phyloP scores from a whole-genome alignment of 2,113 vertebrate genomes.

The Cochlearius cochlearius region DNA sequence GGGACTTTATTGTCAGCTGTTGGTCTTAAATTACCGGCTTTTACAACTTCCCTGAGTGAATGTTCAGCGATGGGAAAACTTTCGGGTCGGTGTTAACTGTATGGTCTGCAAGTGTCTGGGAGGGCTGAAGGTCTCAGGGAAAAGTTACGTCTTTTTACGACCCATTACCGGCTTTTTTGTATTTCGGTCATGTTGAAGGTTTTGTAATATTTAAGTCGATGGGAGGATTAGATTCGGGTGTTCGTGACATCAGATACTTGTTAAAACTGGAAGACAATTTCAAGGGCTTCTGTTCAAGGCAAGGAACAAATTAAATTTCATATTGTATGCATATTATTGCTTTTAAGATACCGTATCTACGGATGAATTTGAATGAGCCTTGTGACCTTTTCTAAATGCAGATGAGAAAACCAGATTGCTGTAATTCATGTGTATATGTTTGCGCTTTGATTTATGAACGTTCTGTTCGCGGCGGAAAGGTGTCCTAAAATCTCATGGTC shows the following conservation, averaged over 20 bases:
- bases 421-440: slow-evolving; percentile 3
- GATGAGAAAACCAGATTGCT: neutral
- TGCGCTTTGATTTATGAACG: slow-evolving; percentile 23
- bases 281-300: neutral
- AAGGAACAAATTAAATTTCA: neutral
- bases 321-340: neutral
- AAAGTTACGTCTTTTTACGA: accelerated
- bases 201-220: neutral
- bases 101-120: neutral
- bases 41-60: neutral
- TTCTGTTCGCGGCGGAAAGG: slow-evolving; percentile 19
- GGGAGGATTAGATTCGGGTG: neutral
- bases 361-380: slow-evolving; percentile 31
- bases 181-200: neutral
- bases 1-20: slow-evolving; percentile 11
- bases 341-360: neutral
- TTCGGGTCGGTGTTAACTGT: neutral
- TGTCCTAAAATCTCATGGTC: slow-evolving; percentile 57
- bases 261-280: neutral
- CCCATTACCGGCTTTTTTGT: neutral
- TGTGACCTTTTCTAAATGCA: slow-evolving; percentile 47
- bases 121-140: neutral
- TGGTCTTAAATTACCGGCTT: slow-evolving; percentile 14
- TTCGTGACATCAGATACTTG: neutral
- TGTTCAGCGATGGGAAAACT: neutral